Base-by-base conservation (phyloP, 1,140 invertebrate genomes). In the Argopecten irradians region DNA sequence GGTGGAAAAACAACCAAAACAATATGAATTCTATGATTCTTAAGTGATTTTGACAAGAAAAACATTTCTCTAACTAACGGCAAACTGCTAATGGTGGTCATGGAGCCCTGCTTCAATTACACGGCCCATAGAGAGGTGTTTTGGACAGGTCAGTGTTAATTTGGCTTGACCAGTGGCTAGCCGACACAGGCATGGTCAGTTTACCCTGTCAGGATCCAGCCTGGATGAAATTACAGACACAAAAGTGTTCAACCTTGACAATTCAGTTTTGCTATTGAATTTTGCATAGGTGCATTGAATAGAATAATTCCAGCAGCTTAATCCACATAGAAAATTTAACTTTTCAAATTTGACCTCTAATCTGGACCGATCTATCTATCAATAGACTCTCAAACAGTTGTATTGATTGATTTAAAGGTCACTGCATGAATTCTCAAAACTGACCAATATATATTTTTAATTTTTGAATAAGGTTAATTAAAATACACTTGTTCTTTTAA, bases 21-120 rank as follows among this genome's bases (percentile, higher is more conserved):
- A 71, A 71, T 71, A 71, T 71, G 55, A 71, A 28, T 71, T 3
- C 55, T 71, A 55, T 55, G 7, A 13, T 55, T 8, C 16, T 3
- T 55, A n/a, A 71, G 55, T 71, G 55, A 71, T 71, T 71, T 28
- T 71, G 55, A 71, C 55, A 71, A 71, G 55, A 71, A 71, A 71
- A 71, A 71, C 28, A 71, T 71, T 8, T 28, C 55, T 71, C 55
- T 16, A 71, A 71, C 55, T 5, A 71, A 28, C 22, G 28, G 55
- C 7, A 28, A 71, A 71, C 28, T 71, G 55, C 16, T 16, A n/a
- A 71, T n/a, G 16, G 14, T n/a, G 55, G 55, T 71, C 55, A 71
- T 16, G 14, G n/a, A 71, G 55, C 28, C 55, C 55, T 71, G 5
- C 55, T 28, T 71, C 55, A 71, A 71, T 71, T 71, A 71, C 5